Evolutionary conservation across 1,140 invertebrate species (phyloP).

Genomic region (Trichomalopsis sarcophagae): DNA sequence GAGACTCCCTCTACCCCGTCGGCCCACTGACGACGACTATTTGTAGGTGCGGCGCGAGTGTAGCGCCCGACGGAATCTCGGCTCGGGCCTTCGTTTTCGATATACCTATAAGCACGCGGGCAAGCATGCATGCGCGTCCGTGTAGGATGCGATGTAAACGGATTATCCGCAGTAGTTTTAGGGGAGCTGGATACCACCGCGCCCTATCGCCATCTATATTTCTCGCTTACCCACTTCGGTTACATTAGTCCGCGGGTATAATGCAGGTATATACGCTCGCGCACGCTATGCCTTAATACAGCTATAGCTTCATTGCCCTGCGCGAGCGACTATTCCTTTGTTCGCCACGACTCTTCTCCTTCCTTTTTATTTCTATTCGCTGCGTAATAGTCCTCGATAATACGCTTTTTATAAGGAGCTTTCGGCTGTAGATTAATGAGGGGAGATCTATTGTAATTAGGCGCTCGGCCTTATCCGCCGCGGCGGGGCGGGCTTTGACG

Average conservation of each 20-base stretch:
- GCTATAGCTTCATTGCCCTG: conserved; percentile 11
- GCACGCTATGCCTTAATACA: neutral
- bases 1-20: neutral
- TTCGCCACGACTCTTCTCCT: neutral
- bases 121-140: conserved; percentile 61
- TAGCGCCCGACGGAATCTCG: conserved; percentile 1
- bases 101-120: neutral
- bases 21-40: conserved; percentile 66
- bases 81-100: neutral
- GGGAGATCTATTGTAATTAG: conserved; percentile 1
- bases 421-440: conserved; percentile 29
- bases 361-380: neutral
- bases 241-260: neutral
- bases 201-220: conserved; percentile 47
- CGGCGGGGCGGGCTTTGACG: neutral
- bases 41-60: conserved; percentile 57
- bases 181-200: conserved; percentile 50
- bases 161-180: conserved; percentile 66
- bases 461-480: neutral
- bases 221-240: neutral
- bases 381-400: conserved; percentile 27
- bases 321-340: conserved; percentile 6
- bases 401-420: conserved; percentile 36
- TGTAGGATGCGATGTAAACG: conserved; percentile 67
- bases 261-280: too few relatives aligned